Evolutionary conservation across 2,113 vertebrate genomes (phyloP), one percentile per base, ranked within the genome.

Genomic region (Ceuthmochares aereus): DNA sequence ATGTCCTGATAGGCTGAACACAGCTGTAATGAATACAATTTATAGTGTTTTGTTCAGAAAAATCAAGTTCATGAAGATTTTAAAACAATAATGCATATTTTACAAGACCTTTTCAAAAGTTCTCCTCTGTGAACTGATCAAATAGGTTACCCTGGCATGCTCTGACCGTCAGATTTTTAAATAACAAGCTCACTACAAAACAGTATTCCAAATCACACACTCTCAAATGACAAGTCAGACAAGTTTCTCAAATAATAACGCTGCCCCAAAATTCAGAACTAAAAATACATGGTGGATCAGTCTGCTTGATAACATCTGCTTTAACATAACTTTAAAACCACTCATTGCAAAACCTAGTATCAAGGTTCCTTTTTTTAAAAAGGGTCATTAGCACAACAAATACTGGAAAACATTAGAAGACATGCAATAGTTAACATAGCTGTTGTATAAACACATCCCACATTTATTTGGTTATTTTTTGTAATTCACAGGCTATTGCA

Each of bases 81-180:
- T 56, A 68, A 68, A 63, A 58, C 63, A 54, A 69, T 54, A 68
- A 95, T 93, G 84, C 82, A 90, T 96, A 88, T 95, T 93, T 96
- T 51, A 96, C 79, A 10, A 94, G 90, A 75, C 72, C 88, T 85
- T 95, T 84, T 75, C 80, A 60, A 68, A 83, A 23, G 60, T 56
- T 89, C 51, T 21, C 89, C 55, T 30, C 47, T 37, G 20, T 78
- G 87, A 94, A 66, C 76, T 96, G 97, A 98, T 98, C 97, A 97
- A 97, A 97, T 92, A 93, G 93, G 92, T 95, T 87, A 62, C 68
- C 30, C 27, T 90, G 95, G 81, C 97, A 91, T 34, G 89, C 43
- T 85, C 90, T 58, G 84, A 72, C 27, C 29, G 29, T 96, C 89
- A 96, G 88, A 98, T 97, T 96, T 96, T 97, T 98, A 97, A 97